Evolutionary conservation across 1,140 invertebrate genomes (phyloP).

Genomic region (Macrobrachium nipponense): DNA sequence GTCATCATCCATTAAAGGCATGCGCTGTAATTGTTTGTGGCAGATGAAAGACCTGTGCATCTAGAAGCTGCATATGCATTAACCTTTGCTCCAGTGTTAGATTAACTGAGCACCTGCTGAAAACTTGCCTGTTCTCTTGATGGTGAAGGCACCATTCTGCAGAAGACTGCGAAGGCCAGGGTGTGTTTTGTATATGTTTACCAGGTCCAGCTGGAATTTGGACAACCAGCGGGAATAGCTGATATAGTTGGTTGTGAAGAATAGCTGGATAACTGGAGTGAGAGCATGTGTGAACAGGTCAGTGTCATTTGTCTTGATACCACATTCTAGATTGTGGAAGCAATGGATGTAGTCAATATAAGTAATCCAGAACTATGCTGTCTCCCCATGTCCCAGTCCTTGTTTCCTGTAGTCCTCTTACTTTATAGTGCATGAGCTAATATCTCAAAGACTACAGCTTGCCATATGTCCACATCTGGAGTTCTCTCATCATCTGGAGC

Average conservation of each 20-base stretch:
- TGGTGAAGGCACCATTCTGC: background rate
- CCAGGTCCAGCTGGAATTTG: no score
- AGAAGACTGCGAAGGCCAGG: background rate
- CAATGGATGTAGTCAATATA: background rate
- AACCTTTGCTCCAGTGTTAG: background rate
- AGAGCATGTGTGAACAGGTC: background rate
- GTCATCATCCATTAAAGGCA: background rate
- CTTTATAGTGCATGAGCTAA: background rate
- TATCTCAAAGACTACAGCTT: background rate
- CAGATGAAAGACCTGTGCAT: background rate
- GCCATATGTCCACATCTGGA: background rate
- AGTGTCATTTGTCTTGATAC: background rate
- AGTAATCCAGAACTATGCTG: constrained; percentile 3
- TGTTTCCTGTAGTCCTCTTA: background rate
- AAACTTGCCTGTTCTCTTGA: background rate
- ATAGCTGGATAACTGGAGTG: no score
- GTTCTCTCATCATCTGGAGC: background rate
- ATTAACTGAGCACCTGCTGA: background rate
- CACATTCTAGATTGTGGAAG: constrained; percentile 1
- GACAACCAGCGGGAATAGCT: background rate
- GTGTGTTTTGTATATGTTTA: background rate
- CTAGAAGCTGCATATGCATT: background rate
- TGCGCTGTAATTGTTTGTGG: background rate
- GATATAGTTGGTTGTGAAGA: background rate
- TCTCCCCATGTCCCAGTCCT: background rate